Evolutionary conservation across 1,140 invertebrate species (phyloP), one percentile per base, ranked within the genome.

Genomic region (Rhynchophorus ferrugineus): DNA sequence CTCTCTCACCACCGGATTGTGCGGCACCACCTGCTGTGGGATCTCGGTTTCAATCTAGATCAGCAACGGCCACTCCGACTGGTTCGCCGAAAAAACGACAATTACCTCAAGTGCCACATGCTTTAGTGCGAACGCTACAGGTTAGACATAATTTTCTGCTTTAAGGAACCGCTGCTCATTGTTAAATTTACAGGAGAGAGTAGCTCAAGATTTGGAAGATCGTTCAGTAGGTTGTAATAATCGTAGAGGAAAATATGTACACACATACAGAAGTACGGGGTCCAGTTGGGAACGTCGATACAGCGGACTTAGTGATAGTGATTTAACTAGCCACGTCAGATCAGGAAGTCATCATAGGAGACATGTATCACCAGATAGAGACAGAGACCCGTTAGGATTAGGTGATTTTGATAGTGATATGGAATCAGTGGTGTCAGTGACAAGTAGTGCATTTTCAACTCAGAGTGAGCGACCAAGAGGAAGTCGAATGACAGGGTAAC

Each of bases 21-120:
- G 67, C 68, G 19, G 16, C 44, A 6, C 21, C 46, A 6, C 62
- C 66, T 5, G 53, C 49, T 11, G 49, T 60, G 14, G 57, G 58
- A 14, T 74, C 73, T 46, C 78, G 83, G 57, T 87, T 86, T 63
- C 80, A 84, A 64, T 89, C 87, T 20, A 80, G 87, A 33, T 93
- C 89, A 36, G 87, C 89, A 29, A 93, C 88, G 22, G 89, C 87
- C 21, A 94, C 91, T n/a, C 91, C 91, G 38, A 91, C 90, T 20
- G 91, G 90, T 34, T 95, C 91, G 24, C 91, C 92, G 19, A 95
- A 95, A 74, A 96, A 95, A 73, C 77, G 94, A 54, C 92, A 96
- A 75, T 78, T 97, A 58, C 94, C 94, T 57, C 88, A 91, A 72
- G 91, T 95, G 64, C 90, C 87, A 63, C 72, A 73, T 52, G 65